These are phyloP conservation scores for Machimus rusticus DNA, from an alignment of 2,888 invertebrate species.

Conservation along the genomic window DNA sequence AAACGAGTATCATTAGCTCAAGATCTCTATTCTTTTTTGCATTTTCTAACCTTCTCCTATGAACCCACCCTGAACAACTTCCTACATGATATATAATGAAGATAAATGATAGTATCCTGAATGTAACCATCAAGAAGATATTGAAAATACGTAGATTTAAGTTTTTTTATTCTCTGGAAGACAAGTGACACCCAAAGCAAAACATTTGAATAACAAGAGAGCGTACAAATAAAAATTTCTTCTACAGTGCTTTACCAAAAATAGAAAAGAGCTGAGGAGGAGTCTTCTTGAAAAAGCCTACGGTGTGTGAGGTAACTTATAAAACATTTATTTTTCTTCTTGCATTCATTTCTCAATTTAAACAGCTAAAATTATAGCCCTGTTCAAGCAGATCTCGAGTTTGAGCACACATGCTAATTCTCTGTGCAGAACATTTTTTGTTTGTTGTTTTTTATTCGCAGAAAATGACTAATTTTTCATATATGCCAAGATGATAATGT, in stretches of 20 bases:
- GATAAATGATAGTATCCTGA: neutral
- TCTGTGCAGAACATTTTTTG: neutral
- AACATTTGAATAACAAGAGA: neutral
- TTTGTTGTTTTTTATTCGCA: neutral
- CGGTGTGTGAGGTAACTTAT: neutral
- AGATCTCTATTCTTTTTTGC: neutral
- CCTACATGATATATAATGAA: neutral
- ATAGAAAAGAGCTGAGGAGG: neutral
- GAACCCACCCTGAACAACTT: neutral
- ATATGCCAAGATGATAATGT: neutral
- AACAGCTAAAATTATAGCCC: neutral
- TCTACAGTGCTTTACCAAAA: neutral
- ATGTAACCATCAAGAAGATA: neutral
- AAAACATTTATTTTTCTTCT: neutral
- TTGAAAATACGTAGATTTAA: neutral
- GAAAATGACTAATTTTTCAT: constrained; percentile 15
- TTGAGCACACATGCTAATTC: neutral
- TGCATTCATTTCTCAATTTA: neutral
- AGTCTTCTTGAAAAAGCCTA: neutral
- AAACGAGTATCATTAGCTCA: neutral
- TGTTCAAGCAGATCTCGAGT: neutral
- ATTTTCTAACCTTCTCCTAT: neutral
- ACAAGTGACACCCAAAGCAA: neutral
- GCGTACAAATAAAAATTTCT: neutral
- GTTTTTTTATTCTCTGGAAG: neutral